Conservation (phyloP, 2,797 vertebrate genomes). For the Siniperca undulata region DNA sequence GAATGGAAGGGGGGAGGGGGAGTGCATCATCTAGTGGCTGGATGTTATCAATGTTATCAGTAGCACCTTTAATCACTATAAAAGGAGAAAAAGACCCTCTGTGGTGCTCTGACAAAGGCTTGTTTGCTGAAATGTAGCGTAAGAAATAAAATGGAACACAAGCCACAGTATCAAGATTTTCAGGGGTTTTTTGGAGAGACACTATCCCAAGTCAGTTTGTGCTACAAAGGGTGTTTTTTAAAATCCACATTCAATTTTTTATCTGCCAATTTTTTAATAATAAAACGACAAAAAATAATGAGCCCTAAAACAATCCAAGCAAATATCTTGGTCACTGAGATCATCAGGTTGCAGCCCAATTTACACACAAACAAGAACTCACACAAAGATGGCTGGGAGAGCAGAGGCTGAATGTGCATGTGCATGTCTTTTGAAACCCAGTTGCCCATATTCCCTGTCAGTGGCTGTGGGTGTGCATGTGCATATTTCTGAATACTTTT, state of each 20-base stretch:
- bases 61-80: too few species aligned
- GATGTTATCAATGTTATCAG: too few species aligned
- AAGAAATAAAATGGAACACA: too few species aligned
- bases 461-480: constrained; percentile 8
- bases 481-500: constrained; percentile 5
- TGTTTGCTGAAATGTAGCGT: constrained; percentile 7
- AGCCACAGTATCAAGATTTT: neutral
- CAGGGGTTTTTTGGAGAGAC: too few species aligned
- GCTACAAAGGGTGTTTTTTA: neutral
- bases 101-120: neutral
- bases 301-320: neutral
- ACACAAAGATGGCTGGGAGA: neutral
- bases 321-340: neutral
- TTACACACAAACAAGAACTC: neutral
- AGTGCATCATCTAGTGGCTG: too few species aligned
- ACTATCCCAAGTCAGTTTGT: neutral
- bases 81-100: neutral
- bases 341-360: neutral
- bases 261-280: neutral
- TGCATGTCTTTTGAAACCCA: neutral
- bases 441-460: neutral
- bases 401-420: neutral
- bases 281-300: neutral
- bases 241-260: neutral
- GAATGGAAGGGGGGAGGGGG: too few species aligned